A percentile compares a stretch with the other conserved stretches of the same genome.
phyloP scores from a whole-genome alignment of 2,888 invertebrate species.

The Cepaea hortensis region DNA sequence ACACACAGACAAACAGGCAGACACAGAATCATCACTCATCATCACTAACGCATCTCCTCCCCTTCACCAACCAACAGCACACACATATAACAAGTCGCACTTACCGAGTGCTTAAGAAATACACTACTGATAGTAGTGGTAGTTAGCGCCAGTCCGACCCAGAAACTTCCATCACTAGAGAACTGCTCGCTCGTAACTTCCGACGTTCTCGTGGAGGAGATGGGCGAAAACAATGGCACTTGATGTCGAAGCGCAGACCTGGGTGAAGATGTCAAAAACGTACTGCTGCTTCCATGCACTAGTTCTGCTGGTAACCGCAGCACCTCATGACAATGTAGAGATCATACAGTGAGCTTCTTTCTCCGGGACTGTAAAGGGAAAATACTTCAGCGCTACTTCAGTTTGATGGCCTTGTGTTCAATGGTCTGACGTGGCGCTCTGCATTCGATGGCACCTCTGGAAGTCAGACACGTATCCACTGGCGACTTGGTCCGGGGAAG shows the following conservation, averaged over 20 bases:
- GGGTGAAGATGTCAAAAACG: not conserved
- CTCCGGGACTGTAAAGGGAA: too few species aligned
- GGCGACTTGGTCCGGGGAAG: not conserved
- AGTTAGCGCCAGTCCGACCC: slow-evolving; percentile 26
- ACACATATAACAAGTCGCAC: not conserved
- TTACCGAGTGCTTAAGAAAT: slow-evolving; percentile 24
- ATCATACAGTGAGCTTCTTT: not conserved
- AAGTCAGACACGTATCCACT: not conserved
- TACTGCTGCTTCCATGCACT: not conserved
- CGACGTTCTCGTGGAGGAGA: slow-evolving; percentile 23
- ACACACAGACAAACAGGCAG: not conserved
- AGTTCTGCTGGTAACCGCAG: not conserved
- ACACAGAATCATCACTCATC: not conserved
- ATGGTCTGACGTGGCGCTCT: not conserved
- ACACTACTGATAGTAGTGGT: not conserved
- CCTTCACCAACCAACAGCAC: not conserved
- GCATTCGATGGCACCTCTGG: not conserved
- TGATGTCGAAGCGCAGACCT: not conserved
- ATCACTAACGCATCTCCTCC: not conserved
- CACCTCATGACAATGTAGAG: not conserved
- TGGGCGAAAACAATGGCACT: not conserved
- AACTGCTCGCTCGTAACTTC: not conserved
- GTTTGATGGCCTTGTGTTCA: too few species aligned
- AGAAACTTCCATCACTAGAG: slow-evolving; percentile 7
- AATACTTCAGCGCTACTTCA: too few species aligned